Percentiles rank a stretch among this genome's conserved stretches.
phyloP scores from a whole-genome alignment of 1,140 invertebrate genomes.

The Charaxes varanes region DNA sequence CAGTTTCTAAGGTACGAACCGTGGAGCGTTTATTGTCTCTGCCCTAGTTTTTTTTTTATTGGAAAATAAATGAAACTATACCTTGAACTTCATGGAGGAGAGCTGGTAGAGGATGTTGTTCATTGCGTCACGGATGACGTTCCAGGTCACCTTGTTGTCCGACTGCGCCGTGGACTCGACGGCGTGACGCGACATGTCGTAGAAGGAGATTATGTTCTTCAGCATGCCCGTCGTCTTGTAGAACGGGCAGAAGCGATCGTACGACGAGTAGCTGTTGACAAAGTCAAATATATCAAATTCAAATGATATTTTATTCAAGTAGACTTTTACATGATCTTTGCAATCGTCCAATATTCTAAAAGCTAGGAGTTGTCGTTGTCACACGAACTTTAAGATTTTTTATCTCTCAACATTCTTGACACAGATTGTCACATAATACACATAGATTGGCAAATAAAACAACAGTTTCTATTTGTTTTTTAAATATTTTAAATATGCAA shows the following conservation, averaged over 20 bases:
- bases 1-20: no score
- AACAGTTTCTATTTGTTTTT: neutral
- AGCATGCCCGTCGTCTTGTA: slow-evolving; percentile 99
- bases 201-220: slow-evolving; percentile 98
- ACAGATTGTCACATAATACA: no score
- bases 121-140: slow-evolving; percentile 97
- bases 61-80: slow-evolving; percentile 38
- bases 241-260: slow-evolving; percentile 99
- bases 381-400: no score
- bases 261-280: slow-evolving; percentile 94
- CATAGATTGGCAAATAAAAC: no score
- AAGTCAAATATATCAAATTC: no score
- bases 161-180: slow-evolving; percentile 98
- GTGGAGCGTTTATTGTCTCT: no score
- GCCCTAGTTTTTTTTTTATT: no score
- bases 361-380: no score
- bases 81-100: slow-evolving; percentile 99
- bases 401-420: no score
- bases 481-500: neutral
- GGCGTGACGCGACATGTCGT: slow-evolving; percentile 97
- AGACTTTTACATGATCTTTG: no score
- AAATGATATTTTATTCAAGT: no score
- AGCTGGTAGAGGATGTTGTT: slow-evolving; percentile 97
- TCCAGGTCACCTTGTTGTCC: slow-evolving; percentile 99
- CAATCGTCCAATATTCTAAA: no score